A percentile compares a stretch with the other conserved stretches of the same genome.
phyloP scores from a whole-genome alignment of 2,888 invertebrate species.

The Himalopsyche kuldschensis region DNA sequence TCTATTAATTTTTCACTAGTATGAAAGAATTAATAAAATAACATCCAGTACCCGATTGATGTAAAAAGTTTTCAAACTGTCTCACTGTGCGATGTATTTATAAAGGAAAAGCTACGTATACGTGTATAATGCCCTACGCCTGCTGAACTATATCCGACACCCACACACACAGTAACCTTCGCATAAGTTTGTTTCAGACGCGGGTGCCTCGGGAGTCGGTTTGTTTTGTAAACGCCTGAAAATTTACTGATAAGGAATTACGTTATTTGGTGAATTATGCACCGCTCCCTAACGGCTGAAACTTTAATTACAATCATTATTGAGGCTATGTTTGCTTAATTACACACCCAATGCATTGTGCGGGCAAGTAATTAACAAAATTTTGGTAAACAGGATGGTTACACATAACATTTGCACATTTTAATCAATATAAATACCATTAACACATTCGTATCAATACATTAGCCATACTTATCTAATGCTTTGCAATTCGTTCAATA shows the following conservation, averaged over 20 bases:
- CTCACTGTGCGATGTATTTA: neutral
- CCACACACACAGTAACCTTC: neutral
- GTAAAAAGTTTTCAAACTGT: too few relatives aligned
- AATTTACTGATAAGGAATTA: conserved; percentile 28
- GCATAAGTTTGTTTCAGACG: neutral
- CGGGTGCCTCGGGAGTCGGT: neutral
- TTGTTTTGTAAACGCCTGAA: conserved; percentile 23
- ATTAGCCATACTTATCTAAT: too few relatives aligned
- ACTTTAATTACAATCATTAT: neutral
- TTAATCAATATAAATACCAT: too few relatives aligned
- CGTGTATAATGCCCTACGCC: neutral
- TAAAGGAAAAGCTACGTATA: neutral
- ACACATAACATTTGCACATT: too few relatives aligned
- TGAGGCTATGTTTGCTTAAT: neutral
- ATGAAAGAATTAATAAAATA: too few relatives aligned
- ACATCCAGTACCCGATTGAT: too few relatives aligned
- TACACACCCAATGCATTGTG: neutral
- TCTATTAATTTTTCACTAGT: too few relatives aligned
- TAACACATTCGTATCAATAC: too few relatives aligned
- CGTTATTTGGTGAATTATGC: conserved; percentile 13
- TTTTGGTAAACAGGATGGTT: too few relatives aligned
- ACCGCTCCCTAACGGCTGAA: neutral
- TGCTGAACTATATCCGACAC: neutral
- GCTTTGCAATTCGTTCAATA: too few relatives aligned
- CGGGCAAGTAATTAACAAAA: too few relatives aligned